A percentile compares a stretch with the other conserved stretches of the same genome.
Conservation (phyloP, 1,140 invertebrate genomes). For the Drosophila nasuta region DNA sequence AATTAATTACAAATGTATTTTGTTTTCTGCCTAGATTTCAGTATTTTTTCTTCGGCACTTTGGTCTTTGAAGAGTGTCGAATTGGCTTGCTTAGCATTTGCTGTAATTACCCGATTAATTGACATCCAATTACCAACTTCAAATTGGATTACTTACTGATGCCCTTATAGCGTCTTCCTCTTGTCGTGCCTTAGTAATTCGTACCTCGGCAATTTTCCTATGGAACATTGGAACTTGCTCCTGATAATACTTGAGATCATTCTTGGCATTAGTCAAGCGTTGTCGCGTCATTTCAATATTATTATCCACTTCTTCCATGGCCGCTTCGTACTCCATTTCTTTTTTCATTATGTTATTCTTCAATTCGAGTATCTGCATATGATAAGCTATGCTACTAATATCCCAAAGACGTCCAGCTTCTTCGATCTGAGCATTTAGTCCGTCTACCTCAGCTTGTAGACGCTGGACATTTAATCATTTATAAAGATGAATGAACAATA, state of each 20-base stretch:
- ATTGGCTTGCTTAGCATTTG: too few relatives aligned
- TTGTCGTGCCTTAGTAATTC: too few relatives aligned
- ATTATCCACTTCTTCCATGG: conserved; percentile 28
- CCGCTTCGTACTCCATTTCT: conserved; percentile 37
- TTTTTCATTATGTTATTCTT: conserved; percentile 21
- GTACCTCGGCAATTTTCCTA: conserved; percentile 31
- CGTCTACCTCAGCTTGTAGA: conserved; percentile 5
- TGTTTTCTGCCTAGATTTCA: too few relatives aligned
- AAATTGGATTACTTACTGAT: too few relatives aligned
- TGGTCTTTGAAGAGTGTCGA: too few relatives aligned
- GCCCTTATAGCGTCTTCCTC: too few relatives aligned
- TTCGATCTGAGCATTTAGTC: neutral
- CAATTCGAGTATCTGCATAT: conserved; percentile 21
- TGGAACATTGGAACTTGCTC: conserved; percentile 42
- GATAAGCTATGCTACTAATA: neutral
- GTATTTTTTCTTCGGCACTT: too few relatives aligned
- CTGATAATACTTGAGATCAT: conserved; percentile 32
- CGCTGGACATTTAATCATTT: too few relatives aligned
- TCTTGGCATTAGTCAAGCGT: conserved; percentile 42
- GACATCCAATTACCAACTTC: too few relatives aligned
- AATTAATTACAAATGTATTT: too few relatives aligned
- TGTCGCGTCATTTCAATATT: conserved; percentile 19
- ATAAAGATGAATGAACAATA: too few relatives aligned
- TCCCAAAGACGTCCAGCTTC: neutral
- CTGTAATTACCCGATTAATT: too few relatives aligned